phyloP scores from a whole-genome alignment of 1,140 invertebrate species.

The Schlechtendalia chinensis region DNA sequence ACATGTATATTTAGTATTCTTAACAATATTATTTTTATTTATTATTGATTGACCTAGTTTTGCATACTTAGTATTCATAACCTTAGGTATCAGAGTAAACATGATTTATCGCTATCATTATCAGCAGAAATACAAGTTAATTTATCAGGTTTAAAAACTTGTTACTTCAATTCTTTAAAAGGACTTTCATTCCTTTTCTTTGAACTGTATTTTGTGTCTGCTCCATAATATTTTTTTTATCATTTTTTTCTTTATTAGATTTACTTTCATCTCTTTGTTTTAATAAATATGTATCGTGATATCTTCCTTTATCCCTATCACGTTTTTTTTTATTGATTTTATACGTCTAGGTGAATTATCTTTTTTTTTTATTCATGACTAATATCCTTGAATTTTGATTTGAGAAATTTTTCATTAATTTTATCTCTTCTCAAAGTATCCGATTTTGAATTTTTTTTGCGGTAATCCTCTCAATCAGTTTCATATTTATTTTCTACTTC shows the following conservation, averaged over 20 bases:
- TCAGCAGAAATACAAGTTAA: constrained; percentile 26
- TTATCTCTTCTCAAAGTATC: constrained; percentile 10
- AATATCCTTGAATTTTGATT: constrained; percentile 5
- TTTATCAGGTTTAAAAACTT: neutral
- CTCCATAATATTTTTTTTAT: constrained; percentile 30
- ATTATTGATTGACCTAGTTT: constrained; percentile 16
- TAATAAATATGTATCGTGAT: constrained; percentile 34
- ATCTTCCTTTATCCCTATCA: constrained; percentile 23
- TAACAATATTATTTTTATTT: constrained; percentile 10
- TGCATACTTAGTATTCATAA: neutral
- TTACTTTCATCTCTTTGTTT: constrained; percentile 26
- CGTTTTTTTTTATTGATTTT: constrained; percentile 24
- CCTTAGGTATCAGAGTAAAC: constrained; percentile 27
- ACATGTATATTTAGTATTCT: constrained; percentile 45
- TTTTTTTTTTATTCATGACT: neutral
- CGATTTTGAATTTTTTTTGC: constrained; percentile 25
- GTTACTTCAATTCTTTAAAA: constrained; percentile 10
- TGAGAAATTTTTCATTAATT: neutral
- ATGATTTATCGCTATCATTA: constrained; percentile 26
- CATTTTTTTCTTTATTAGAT: constrained; percentile 35
- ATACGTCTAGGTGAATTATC: constrained; percentile 23
- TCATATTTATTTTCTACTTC: constrained; percentile 38
- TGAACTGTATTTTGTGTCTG: constrained; percentile 15
- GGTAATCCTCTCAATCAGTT: neutral
- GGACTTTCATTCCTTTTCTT: constrained; percentile 18